Evolutionary conservation across 2,888 invertebrate genomes (phyloP).

Genomic region (Meteorus colon): DNA sequence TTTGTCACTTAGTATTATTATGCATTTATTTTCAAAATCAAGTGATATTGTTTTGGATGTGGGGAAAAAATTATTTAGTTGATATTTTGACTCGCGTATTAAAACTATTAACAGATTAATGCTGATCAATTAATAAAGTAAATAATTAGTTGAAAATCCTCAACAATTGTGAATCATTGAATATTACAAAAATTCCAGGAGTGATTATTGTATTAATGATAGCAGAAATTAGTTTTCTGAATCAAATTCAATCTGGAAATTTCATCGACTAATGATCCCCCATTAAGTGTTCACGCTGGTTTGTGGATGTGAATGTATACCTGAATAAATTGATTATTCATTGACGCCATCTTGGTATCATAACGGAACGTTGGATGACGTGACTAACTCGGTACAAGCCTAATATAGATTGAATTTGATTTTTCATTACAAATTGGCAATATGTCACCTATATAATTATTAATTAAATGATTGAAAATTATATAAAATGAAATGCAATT

Average conservation of each 20-base stretch:
- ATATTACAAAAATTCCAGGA: neutral
- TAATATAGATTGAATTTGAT: neutral
- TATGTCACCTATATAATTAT: neutral
- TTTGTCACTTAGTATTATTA: neutral
- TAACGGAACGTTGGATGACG: slow-evolving; percentile 31
- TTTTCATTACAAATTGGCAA: neutral
- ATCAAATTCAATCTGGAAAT: neutral
- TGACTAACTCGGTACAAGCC: slow-evolving; percentile 6
- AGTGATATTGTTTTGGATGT: neutral
- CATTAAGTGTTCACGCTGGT: neutral
- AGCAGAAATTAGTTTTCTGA: no score
- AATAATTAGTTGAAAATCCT: neutral
- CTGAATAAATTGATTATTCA: slow-evolving; percentile 28
- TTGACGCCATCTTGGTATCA: slow-evolving; percentile 39
- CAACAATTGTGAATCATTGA: neutral
- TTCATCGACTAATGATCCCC: neutral
- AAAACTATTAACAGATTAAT: neutral
- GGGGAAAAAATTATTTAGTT: neutral
- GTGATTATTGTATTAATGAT: neutral
- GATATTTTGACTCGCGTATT: slow-evolving; percentile 41
- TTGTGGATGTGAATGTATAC: slow-evolving; percentile 5
- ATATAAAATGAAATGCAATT: slow-evolving; percentile 4
- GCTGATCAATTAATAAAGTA: slow-evolving; percentile 33
- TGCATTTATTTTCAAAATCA: neutral
- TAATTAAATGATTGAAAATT: neutral